A percentile compares a stretch with the other conserved stretches of the same genome.
These are phyloP conservation scores for Lagopus leucura DNA, from an alignment of 2,113 vertebrate genomes.

Conservation along the genomic window DNA sequence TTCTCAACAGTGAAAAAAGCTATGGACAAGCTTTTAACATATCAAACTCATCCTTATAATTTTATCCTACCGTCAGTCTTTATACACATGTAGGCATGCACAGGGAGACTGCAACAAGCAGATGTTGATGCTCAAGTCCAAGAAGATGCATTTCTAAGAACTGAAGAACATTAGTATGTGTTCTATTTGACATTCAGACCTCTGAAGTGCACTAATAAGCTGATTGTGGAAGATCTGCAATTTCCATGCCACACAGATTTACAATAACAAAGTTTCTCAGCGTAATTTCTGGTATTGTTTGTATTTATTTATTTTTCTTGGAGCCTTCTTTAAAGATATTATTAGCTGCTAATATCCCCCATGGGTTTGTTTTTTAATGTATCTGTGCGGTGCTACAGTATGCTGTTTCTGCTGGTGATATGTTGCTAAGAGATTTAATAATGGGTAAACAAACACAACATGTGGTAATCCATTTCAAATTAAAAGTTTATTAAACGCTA, in stretches of 20 bases:
- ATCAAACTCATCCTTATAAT: background rate
- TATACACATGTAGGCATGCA: fast-evolving
- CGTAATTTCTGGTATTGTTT: conserved; percentile 61
- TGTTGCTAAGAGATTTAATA: conserved; percentile 86
- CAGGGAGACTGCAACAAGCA: background rate
- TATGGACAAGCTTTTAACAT: background rate
- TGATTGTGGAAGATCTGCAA: background rate
- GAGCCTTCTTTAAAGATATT: conserved; percentile 73
- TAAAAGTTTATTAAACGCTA: conserved; percentile 88
- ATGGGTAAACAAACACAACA: conserved; percentile 87
- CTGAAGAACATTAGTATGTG: background rate
- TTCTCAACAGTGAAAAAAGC: background rate
- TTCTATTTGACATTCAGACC: background rate
- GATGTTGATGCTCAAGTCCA: background rate
- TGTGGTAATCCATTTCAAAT: conserved; percentile 88
- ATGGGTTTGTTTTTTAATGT: conserved; percentile 81
- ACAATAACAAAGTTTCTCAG: conserved; percentile 17
- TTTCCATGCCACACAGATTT: conserved; percentile 14
- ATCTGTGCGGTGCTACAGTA: conserved; percentile 75
- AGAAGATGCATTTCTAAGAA: background rate
- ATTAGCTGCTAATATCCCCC: conserved; percentile 80
- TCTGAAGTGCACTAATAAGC: conserved; percentile 9
- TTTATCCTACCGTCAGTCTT: background rate
- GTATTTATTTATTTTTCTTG: conserved; percentile 78
- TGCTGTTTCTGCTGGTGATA: conserved; percentile 78